Evolutionary conservation across 2,113 vertebrate species (phyloP).

Genomic region (Pseudolaguvia tuberculata): DNA sequence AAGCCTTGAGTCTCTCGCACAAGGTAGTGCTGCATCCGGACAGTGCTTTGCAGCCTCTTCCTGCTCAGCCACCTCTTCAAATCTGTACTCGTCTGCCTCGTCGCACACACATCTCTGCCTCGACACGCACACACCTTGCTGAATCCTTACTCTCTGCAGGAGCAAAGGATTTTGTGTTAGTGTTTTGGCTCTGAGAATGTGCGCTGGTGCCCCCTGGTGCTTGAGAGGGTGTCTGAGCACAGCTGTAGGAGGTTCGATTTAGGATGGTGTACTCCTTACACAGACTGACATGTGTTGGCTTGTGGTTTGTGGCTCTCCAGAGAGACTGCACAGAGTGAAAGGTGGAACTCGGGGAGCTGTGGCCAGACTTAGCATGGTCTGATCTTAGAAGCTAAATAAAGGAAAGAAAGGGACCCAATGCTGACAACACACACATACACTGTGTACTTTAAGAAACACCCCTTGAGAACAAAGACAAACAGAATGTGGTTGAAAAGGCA

Average conservation of each 20-base stretch:
- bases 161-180: slow-evolving; percentile 90
- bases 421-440: not conserved
- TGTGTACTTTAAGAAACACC: not conserved
- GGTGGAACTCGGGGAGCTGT: not conserved
- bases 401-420: slow-evolving; percentile 2
- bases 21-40: slow-evolving; percentile 77
- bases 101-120: slow-evolving; percentile 79
- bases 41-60: slow-evolving; percentile 84
- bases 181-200: slow-evolving; percentile 93
- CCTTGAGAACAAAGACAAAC: slow-evolving; percentile 22
- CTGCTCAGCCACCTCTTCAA: slow-evolving; percentile 72
- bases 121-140: slow-evolving; percentile 56
- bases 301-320: slow-evolving; percentile 19
- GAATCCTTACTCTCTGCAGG: slow-evolving; percentile 61
- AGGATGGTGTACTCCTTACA: slow-evolving; percentile 15
- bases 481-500: slow-evolving; percentile 3
- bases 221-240: slow-evolving; percentile 71
- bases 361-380: slow-evolving; percentile 3
- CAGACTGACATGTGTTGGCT: slow-evolving; percentile 16
- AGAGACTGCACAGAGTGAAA: slow-evolving; percentile 10
- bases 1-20: slow-evolving; percentile 83
- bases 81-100: slow-evolving; percentile 72
- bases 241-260: slow-evolving; percentile 1
- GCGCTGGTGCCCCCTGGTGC: slow-evolving; percentile 85
- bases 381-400: slow-evolving; percentile 10